Percentiles rank a stretch among this genome's conserved stretches.
phyloP scores from a whole-genome alignment of 2,113 vertebrate species.

The Bothrops jararaca region DNA sequence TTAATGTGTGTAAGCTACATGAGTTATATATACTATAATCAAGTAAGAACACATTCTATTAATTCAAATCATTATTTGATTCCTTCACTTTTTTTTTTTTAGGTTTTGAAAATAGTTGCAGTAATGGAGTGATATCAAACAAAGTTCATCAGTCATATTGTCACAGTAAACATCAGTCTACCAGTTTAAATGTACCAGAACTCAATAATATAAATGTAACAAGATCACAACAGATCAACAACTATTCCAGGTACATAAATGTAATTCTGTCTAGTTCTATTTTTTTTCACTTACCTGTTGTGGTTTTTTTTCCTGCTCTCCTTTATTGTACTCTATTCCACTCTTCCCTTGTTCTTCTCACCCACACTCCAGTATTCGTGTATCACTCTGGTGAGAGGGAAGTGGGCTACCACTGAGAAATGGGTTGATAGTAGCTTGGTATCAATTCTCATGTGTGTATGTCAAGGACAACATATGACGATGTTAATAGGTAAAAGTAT shows the following conservation, averaged over 20 bases:
- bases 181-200: constrained; percentile 80
- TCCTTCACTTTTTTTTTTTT: constrained; percentile 28
- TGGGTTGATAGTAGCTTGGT: not conserved
- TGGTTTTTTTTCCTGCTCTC: not conserved
- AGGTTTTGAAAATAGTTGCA: constrained; percentile 93
- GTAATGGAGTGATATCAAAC: constrained; percentile 92
- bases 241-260: constrained; percentile 80
- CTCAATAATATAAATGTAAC: constrained; percentile 90
- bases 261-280: not conserved
- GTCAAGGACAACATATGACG: not conserved
- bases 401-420: not conserved
- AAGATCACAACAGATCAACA: constrained; percentile 83
- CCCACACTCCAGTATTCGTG: not conserved
- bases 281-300: not conserved
- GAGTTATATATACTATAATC: not conserved
- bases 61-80: not conserved
- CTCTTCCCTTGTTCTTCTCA: not conserved
- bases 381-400: not conserved
- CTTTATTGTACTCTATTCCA: not conserved
- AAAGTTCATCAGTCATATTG: constrained; percentile 88
- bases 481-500: not conserved
- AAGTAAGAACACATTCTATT: not conserved
- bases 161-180: constrained; percentile 85
- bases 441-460: not conserved
- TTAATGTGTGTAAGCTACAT: not conserved